phyloP scores from a whole-genome alignment of 2,888 invertebrate species.

The Atrina japonica region DNA sequence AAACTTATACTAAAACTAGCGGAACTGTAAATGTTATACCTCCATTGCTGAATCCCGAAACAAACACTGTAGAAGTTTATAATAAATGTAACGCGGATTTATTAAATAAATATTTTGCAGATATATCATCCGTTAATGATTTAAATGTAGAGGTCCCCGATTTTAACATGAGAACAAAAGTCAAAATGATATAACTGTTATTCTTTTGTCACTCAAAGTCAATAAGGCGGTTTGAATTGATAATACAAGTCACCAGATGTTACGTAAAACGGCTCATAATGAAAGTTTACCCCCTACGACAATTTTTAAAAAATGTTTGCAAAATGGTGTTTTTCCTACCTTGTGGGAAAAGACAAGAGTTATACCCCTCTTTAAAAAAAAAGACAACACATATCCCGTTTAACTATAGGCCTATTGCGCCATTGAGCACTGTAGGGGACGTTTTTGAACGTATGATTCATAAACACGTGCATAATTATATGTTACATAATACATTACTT shows the following conservation, averaged over 20 bases:
- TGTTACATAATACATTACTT: not conserved
- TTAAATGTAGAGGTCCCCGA: too few species aligned
- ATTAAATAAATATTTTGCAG: too few species aligned
- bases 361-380: conserved; percentile 1
- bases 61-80: too few species aligned
- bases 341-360: not conserved
- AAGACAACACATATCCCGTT: not conserved
- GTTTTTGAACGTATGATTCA: conserved; percentile 6
- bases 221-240: not conserved
- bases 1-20: too few species aligned
- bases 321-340: not conserved
- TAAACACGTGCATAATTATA: conserved; percentile 4
- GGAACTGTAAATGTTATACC: too few species aligned
- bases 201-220: not conserved
- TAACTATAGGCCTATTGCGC: not conserved
- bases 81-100: too few species aligned
- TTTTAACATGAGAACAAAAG: too few species aligned
- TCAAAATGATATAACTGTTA: too few species aligned
- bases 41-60: too few species aligned
- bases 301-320: not conserved
- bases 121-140: too few species aligned
- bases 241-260: conserved; percentile 8
- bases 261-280: not conserved
- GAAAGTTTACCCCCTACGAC: too few species aligned
- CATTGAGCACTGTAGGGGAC: conserved; percentile 13